These are phyloP conservation scores for Limnothrissa miodon DNA, from an alignment of 2,113 vertebrate species.

Conservation along the genomic window DNA sequence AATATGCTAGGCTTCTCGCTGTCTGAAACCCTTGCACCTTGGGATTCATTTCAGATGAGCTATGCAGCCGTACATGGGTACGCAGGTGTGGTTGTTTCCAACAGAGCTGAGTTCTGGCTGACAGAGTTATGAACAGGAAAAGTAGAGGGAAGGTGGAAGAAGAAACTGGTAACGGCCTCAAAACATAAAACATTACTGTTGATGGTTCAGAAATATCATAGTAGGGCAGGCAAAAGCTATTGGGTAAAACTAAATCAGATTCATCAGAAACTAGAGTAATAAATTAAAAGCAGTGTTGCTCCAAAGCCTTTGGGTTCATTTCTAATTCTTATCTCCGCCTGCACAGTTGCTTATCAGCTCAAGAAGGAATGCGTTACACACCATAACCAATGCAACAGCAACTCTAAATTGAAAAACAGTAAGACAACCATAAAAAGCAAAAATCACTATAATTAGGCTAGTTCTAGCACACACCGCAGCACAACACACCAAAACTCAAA, in stretches of 20 bases:
- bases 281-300: not conserved
- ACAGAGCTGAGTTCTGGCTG: not conserved
- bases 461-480: not conserved
- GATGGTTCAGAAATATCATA: not conserved
- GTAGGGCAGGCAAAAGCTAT: not conserved
- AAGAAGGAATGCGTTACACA: not conserved
- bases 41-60: not conserved
- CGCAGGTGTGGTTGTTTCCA: not conserved
- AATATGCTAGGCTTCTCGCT: not conserved
- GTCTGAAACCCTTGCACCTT: not conserved
- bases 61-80: not conserved
- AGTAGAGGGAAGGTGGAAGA: not conserved
- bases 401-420: not conserved
- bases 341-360: not conserved
- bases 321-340: not conserved
- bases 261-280: not conserved
- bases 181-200: not conserved
- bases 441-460: not conserved
- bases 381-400: not conserved
- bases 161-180: not conserved
- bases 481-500: too few relatives aligned
- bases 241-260: not conserved
- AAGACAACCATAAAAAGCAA: not conserved
- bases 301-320: not conserved
- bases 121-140: not conserved